Base-by-base conservation (phyloP, 92 coral and sea anemone species). In the Bergia puertoricense region DNA sequence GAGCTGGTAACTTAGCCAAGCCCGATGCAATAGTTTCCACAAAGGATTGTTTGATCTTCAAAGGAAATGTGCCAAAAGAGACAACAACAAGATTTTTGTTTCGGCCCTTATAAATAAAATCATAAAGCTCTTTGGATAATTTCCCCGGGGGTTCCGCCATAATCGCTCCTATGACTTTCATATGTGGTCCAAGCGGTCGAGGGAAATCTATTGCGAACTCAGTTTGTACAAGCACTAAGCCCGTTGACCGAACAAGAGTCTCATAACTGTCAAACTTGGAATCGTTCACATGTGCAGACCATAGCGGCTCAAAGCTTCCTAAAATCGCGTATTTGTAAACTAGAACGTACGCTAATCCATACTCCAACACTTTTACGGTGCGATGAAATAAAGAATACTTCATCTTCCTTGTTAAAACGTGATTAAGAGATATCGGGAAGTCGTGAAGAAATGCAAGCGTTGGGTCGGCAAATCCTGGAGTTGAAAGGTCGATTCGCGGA, bases 1-100 rank as follows among this genome's bases (percentile, higher is more conserved):
- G 83, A 8, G 89, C 92, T 46, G 96, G 93, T 6, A 95, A 54
- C 23, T 85, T 81, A 14, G 90, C 77, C 48, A 95, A 86, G 22
- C 90, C 98, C 6, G 57, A 86, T 8, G 94, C 91, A 23, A 95
- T 80, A 13, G 86, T 90, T n/a, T 95, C 90, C 10, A 88, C 80
- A 89, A 95, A 89, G 14, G 23, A 40, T 8, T 22, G 39, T 15
- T 48, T 56, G 62, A 62, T 65, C 18, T 88, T 46, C 81, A 82
- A 42, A 6, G 44, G 41, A 37, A 74, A 23, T 65, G 90, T 88
- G 15, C 89, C 85, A 86, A 78, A 77, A 5, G 89, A 86, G 37
- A 86, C 89, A 36, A 86, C 36, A 20, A 86, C 74, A 10, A 86
- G 75, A 10, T 22, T 54, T 14, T 76, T 57, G 16, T 77, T 65